Evolutionary conservation across 2,113 vertebrate genomes (phyloP).

Genomic region (Oxygymnocypris stewartii): DNA sequence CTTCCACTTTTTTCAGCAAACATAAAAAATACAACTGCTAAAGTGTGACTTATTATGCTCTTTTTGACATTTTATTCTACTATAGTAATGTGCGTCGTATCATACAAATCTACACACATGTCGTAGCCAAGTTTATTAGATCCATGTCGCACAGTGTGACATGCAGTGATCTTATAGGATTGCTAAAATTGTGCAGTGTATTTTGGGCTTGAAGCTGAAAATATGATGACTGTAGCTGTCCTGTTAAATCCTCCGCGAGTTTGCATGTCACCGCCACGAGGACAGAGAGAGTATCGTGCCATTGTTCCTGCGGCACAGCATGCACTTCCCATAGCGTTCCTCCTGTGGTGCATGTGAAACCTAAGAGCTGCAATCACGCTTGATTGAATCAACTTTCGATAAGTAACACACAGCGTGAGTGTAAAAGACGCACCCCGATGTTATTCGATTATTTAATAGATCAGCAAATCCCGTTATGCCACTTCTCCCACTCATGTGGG

Average conservation of each 20-base stretch:
- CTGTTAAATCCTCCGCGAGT: neutral
- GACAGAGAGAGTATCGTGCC: neutral
- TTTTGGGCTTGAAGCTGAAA: no score
- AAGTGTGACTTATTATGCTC: no score
- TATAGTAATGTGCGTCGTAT: no score
- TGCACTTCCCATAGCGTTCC: neutral
- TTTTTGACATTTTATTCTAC: no score
- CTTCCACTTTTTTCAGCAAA: no score
- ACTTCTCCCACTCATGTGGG: neutral
- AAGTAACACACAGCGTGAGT: neutral
- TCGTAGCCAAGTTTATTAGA: no score
- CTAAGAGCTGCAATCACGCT: slow-evolving; percentile 23
- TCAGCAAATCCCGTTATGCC: slow-evolving; percentile 4
- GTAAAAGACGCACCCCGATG: slow-evolving; percentile 3
- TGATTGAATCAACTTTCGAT: slow-evolving; percentile 41
- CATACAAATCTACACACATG: no score
- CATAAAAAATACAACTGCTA: no score
- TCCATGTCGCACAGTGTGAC: no score
- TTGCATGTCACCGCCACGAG: neutral
- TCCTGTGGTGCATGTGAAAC: slow-evolving; percentile 4
- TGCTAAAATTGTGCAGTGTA: no score
- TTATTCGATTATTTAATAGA: slow-evolving; percentile 40
- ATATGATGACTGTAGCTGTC: neutral
- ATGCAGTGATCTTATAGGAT: no score
- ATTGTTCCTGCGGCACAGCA: neutral